Conservation (phyloP, 92 coral and sea anemone species). For the Umimayanthus chanpuru region DNA sequence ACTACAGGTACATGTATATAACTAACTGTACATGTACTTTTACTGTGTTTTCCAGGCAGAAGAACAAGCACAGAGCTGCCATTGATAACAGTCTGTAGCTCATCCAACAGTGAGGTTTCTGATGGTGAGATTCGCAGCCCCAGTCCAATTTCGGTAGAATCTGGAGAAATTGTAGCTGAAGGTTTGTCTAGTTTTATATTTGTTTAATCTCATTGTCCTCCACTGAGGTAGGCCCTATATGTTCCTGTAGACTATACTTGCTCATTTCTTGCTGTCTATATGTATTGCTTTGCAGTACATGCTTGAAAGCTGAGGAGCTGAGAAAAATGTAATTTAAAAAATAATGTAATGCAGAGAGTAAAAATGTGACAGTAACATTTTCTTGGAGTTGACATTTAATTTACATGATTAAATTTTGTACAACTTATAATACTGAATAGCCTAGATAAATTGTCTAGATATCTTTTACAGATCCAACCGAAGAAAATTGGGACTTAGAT, state of each 20-base stretch:
- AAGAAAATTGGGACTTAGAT: conserved; percentile 81
- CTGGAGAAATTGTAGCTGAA: conserved; percentile 3
- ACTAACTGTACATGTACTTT: too few relatives aligned
- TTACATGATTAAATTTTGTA: neutral
- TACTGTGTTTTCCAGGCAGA: neutral
- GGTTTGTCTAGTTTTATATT: neutral
- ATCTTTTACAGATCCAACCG: neutral
- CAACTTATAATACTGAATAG: neutral
- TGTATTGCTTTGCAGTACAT: too few relatives aligned
- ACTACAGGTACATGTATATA: too few relatives aligned
- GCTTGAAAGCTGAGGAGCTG: too few relatives aligned
- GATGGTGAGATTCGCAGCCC: conserved; percentile 40
- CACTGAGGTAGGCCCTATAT: too few relatives aligned
- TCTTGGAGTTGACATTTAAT: neutral
- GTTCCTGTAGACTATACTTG: too few relatives aligned
- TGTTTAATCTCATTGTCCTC: neutral
- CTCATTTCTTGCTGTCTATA: too few relatives aligned
- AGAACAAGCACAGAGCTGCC: neutral
- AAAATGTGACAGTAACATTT: neutral
- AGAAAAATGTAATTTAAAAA: too few relatives aligned
- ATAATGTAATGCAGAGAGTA: too few relatives aligned
- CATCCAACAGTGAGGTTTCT: conserved; percentile 2
- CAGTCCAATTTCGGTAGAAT: conserved; percentile 7
- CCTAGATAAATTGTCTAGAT: neutral
- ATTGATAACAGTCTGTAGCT: neutral